Percentiles rank a stretch among this genome's conserved stretches.
Evolutionary conservation across 1,140 invertebrate species (phyloP).

Genomic region (Danaus melanippus): DNA sequence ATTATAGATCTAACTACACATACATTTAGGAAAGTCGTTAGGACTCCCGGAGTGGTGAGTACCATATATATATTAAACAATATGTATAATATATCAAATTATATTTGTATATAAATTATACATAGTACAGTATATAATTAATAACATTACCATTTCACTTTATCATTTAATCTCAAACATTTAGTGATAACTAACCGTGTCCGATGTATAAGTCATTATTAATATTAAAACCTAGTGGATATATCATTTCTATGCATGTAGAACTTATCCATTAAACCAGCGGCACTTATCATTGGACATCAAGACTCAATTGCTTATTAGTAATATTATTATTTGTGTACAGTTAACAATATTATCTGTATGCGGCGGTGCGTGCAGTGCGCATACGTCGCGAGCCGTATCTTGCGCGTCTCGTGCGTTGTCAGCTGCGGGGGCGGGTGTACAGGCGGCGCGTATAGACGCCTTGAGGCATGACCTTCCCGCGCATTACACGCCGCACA

Average conservation of each 20-base stretch:
- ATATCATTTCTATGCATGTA: too few relatives aligned
- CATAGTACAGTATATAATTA: too few relatives aligned
- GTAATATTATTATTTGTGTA: not conserved
- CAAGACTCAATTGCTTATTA: too few relatives aligned
- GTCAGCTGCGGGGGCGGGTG: slow-evolving; percentile 34
- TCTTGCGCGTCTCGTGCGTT: slow-evolving; percentile 41
- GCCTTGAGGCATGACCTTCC: slow-evolving; percentile 85
- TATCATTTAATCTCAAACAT: too few relatives aligned
- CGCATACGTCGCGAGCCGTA: slow-evolving; percentile 77
- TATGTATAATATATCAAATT: slow-evolving; percentile 1
- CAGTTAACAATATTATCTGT: slow-evolving; percentile 82
- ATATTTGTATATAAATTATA: too few relatives aligned
- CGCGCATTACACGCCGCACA: slow-evolving; percentile 84
- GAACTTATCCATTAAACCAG: too few relatives aligned
- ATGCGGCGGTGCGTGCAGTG: slow-evolving; percentile 80
- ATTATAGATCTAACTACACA: slow-evolving; percentile 48
- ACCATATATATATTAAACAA: too few relatives aligned
- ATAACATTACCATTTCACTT: too few relatives aligned
- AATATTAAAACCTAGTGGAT: too few relatives aligned
- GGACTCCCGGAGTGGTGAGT: slow-evolving; percentile 44
- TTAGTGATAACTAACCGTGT: too few relatives aligned
- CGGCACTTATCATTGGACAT: too few relatives aligned
- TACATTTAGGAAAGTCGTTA: slow-evolving; percentile 46
- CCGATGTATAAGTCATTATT: too few relatives aligned
- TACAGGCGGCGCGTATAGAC: slow-evolving; percentile 80